A percentile compares a stretch with the other conserved stretches of the same genome.
Conservation (phyloP, 2,113 vertebrate species). For the Cheirogaleus medius region DNA sequence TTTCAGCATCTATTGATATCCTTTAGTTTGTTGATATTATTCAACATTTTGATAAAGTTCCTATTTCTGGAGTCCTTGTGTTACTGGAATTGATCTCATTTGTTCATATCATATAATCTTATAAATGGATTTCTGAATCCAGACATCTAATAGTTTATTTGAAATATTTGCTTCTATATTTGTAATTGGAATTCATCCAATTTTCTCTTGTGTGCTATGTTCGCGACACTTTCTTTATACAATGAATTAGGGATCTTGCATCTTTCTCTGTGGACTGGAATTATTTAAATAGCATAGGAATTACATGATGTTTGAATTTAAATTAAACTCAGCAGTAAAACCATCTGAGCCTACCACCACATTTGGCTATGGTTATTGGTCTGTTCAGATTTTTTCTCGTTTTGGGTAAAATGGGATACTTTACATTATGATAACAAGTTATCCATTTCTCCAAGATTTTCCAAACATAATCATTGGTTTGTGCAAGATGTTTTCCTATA, state of each 20-base stretch:
- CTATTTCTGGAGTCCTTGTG: conserved; percentile 49
- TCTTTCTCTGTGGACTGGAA: conserved; percentile 39
- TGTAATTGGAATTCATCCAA: conserved; percentile 53
- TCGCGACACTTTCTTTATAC: conserved; percentile 35
- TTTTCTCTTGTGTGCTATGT: conserved; percentile 51
- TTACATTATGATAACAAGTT: conserved; percentile 48
- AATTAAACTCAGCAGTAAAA: conserved; percentile 49
- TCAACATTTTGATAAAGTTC: conserved; percentile 51
- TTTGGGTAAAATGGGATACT: conserved; percentile 34
- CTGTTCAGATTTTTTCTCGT: conserved; percentile 50
- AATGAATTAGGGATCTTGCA: conserved; percentile 19
- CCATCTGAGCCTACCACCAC: not conserved
- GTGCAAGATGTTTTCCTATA: not conserved
- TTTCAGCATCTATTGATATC: conserved; percentile 17
- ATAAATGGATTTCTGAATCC: conserved; percentile 45
- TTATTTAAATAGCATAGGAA: conserved; percentile 59
- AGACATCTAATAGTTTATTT: conserved; percentile 47
- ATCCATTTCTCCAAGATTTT: not conserved
- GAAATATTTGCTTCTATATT: conserved; percentile 59
- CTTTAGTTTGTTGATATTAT: conserved; percentile 16
- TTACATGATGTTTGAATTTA: conserved; percentile 57
- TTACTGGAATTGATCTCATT: conserved; percentile 60
- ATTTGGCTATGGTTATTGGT: conserved; percentile 22
- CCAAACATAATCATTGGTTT: not conserved
- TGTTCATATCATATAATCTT: conserved; percentile 44